These are phyloP conservation scores for Caiman crocodilus DNA, from an alignment of 2,797 vertebrate genomes.

Conservation along the genomic window DNA sequence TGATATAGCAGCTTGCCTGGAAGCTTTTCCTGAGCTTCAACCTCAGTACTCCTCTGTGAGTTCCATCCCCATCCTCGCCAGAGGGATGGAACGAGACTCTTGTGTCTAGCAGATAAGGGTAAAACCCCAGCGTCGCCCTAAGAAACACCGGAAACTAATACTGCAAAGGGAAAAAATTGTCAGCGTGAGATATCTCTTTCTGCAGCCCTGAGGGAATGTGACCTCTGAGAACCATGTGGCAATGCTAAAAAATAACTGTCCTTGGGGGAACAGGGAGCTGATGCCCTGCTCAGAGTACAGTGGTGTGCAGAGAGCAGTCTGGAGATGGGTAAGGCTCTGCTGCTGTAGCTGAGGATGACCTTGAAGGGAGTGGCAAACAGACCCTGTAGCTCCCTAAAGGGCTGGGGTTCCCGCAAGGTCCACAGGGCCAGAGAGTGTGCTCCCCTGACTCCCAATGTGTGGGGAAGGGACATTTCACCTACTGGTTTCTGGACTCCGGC, in stretches of 20 bases:
- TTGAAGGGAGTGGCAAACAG: neutral
- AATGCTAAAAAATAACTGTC: neutral
- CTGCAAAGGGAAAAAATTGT: neutral
- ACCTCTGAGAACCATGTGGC: neutral
- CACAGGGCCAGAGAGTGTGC: neutral
- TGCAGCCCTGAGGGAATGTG: rapidly evolving
- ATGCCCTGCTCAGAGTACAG: neutral
- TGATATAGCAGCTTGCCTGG: neutral
- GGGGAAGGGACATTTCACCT: neutral
- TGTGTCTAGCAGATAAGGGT: neutral
- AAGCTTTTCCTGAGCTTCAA: neutral
- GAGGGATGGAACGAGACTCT: neutral
- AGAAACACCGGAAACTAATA: neutral
- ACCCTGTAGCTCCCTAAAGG: neutral
- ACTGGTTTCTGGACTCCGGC: neutral
- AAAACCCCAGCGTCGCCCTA: neutral
- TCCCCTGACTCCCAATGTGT: rapidly evolving
- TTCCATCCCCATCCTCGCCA: neutral
- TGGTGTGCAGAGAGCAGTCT: too few species aligned
- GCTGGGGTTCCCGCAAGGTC: neutral
- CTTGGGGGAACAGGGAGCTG: neutral
- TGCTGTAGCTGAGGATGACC: neutral
- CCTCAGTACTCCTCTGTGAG: neutral
- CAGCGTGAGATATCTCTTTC: neutral
- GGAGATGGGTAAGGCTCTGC: neutral